Conservation (phyloP, 2,888 invertebrate species). For the Boloria selene region DNA sequence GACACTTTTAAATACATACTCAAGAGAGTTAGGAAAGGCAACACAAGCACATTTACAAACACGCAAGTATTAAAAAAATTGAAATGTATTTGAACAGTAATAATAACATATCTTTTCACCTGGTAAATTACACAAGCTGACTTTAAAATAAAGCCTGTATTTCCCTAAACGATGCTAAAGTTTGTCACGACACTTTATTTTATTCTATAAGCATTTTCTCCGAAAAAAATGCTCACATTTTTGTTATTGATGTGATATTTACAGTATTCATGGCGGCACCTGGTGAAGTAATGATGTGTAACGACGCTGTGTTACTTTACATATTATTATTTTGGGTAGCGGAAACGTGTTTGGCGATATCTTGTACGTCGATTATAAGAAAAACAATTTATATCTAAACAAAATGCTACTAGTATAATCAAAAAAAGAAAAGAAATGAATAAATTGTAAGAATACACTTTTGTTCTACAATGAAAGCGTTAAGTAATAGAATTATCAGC, state of each 20-base stretch:
- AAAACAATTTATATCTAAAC: too few relatives aligned
- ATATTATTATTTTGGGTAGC: too few relatives aligned
- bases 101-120: constrained; percentile 27
- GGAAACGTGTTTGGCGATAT: neutral
- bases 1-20: too few relatives aligned
- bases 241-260: constrained; percentile 53
- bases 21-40: too few relatives aligned
- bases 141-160: constrained; percentile 28
- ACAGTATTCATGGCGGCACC: constrained; percentile 73
- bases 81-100: constrained; percentile 16
- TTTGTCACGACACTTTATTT: constrained; percentile 18
- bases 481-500: too few relatives aligned
- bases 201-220: constrained; percentile 11
- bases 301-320: too few relatives aligned
- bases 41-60: constrained; percentile 43
- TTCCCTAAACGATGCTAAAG: constrained; percentile 16
- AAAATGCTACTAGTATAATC: too few relatives aligned
- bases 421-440: too few relatives aligned
- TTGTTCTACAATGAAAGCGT: too few relatives aligned
- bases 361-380: too few relatives aligned
- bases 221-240: constrained; percentile 26
- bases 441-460: too few relatives aligned
- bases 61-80: constrained; percentile 14
- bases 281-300: constrained; percentile 44
- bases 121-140: constrained; percentile 29